These are phyloP conservation scores for Macroglossus sobrinus DNA, from an alignment of 2,113 vertebrate species.

Conservation along the genomic window DNA sequence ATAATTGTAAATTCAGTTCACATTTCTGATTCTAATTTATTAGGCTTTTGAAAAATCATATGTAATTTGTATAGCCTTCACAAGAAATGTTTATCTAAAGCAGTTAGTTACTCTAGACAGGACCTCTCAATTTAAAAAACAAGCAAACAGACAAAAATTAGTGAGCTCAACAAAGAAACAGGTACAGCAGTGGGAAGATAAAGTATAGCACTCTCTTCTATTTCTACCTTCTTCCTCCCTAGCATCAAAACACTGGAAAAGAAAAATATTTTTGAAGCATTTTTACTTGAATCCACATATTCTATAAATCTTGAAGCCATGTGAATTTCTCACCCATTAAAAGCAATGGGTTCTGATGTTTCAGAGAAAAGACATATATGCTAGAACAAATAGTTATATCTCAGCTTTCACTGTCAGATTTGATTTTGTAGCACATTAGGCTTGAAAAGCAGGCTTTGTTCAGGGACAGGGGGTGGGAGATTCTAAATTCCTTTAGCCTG, in stretches of 20 bases:
- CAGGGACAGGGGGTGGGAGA: background rate
- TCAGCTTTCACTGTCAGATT: background rate
- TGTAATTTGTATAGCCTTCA: background rate
- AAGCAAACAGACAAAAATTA: too few relatives aligned
- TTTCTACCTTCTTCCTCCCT: too few relatives aligned
- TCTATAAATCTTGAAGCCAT: background rate
- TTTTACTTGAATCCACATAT: background rate
- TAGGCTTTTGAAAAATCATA: background rate
- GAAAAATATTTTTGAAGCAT: background rate
- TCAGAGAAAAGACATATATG: background rate
- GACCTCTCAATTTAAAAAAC: background rate
- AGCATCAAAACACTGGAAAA: background rate
- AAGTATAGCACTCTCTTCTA: background rate
- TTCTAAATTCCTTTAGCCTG: background rate
- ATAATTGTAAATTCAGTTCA: background rate
- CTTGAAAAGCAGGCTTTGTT: background rate
- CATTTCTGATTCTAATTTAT: background rate
- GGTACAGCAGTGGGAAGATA: background rate
- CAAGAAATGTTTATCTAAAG: background rate
- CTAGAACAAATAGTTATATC: background rate
- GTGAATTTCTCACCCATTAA: background rate
- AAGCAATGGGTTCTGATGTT: background rate
- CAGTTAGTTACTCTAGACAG: background rate
- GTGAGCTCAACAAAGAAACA: background rate
- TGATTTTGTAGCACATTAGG: background rate